phyloP scores from a whole-genome alignment of 92 coral and sea anemone species.

The Zoanthus sociatus region DNA sequence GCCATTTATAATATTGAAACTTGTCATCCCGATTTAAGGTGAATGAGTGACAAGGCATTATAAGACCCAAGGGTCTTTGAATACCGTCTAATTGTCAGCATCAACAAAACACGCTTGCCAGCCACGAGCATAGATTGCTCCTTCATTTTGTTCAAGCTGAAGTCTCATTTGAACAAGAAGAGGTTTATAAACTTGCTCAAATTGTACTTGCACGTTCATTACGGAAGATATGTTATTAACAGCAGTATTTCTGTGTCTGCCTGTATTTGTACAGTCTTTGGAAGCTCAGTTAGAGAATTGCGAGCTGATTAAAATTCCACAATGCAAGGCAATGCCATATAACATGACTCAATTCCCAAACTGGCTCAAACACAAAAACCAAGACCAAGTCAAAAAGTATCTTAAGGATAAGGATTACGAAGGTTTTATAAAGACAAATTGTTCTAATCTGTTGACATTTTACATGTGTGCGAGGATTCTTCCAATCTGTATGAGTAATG shows the following conservation, averaged over 20 bases:
- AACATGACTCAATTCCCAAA: constrained; percentile 64
- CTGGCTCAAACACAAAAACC: constrained; percentile 26
- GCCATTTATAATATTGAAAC: constrained; percentile 27
- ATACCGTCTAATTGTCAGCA: constrained; percentile 48
- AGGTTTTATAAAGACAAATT: background rate
- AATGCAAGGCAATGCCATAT: constrained; percentile 57
- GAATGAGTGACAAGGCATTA: constrained; percentile 30
- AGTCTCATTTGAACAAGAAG: constrained; percentile 18
- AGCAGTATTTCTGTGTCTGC: constrained; percentile 7
- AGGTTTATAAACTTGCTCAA: background rate
- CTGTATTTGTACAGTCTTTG: constrained; percentile 1
- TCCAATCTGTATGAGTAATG: constrained; percentile 61
- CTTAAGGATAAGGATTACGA: background rate
- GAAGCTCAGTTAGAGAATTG: background rate
- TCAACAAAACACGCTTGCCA: constrained; percentile 5
- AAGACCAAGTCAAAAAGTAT: constrained; percentile 20
- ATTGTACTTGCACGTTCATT: background rate
- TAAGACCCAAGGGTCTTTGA: constrained; percentile 35
- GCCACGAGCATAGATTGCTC: constrained; percentile 9
- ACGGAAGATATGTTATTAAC: background rate
- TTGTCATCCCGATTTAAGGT: constrained; percentile 25
- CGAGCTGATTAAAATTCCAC: constrained; percentile 47
- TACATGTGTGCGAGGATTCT: constrained; percentile 56
- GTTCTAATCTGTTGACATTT: constrained; percentile 63
- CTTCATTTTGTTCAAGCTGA: constrained; percentile 2